A percentile compares a stretch with the other conserved stretches of the same genome.
Conservation (phyloP, 2,888 invertebrate genomes). For the Stenodera caucasica region DNA sequence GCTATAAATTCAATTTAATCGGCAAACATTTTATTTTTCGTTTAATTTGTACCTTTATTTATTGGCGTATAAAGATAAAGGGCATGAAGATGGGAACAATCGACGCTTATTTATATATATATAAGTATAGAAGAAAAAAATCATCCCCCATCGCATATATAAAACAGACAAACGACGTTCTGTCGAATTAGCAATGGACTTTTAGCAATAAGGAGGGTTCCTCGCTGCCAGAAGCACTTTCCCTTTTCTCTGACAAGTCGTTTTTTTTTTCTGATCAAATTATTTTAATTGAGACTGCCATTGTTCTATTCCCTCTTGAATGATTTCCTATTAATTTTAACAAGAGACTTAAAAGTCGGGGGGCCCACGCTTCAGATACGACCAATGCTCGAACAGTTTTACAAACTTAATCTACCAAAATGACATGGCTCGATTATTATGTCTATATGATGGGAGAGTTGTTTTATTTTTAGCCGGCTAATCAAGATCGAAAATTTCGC, state of each 20-base stretch:
- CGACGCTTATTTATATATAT: too few species aligned
- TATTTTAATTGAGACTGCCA: slow-evolving; percentile 43
- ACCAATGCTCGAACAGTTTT: slow-evolving; percentile 22
- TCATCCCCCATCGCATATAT: slow-evolving; percentile 21
- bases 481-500: too few species aligned
- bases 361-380: slow-evolving; percentile 23
- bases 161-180: slow-evolving; percentile 44
- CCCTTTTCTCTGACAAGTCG: slow-evolving; percentile 30
- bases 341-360: slow-evolving; percentile 33
- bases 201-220: slow-evolving; percentile 23
- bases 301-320: slow-evolving; percentile 40
- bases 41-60: slow-evolving; percentile 43
- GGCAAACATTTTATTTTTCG: slow-evolving; percentile 45
- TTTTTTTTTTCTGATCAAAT: slow-evolving; percentile 45
- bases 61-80: slow-evolving; percentile 26
- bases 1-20: slow-evolving; percentile 45
- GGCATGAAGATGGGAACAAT: not conserved
- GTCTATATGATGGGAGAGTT: slow-evolving; percentile 9
- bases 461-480: not conserved
- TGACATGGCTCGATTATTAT: slow-evolving; percentile 23
- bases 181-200: slow-evolving; percentile 41
- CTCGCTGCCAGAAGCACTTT: slow-evolving; percentile 6
- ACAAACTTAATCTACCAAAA: slow-evolving; percentile 29
- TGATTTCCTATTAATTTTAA: slow-evolving; percentile 40
- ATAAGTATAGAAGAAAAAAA: slow-evolving; percentile 31